These are phyloP conservation scores for Cichladusa arquata DNA, from an alignment of 2,113 vertebrate genomes.

Conservation along the genomic window DNA sequence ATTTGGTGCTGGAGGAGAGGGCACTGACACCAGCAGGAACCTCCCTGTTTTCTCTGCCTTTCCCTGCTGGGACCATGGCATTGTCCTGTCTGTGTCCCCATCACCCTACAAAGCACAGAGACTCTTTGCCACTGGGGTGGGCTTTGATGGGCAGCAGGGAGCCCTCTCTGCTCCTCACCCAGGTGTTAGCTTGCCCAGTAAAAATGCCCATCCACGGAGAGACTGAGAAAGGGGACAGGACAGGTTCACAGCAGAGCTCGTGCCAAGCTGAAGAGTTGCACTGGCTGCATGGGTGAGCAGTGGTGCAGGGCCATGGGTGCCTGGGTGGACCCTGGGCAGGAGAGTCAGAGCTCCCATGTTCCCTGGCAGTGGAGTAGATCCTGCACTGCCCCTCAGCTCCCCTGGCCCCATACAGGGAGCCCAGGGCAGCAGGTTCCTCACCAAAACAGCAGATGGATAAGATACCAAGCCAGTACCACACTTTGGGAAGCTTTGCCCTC, in stretches of 20 bases:
- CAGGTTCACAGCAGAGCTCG: not conserved
- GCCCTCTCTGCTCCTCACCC: not conserved
- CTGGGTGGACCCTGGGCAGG: not conserved
- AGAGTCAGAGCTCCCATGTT: not conserved
- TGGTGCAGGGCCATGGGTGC: fast-evolving
- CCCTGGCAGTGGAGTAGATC: not conserved
- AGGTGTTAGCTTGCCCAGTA: fast-evolving
- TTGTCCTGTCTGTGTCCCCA: not conserved
- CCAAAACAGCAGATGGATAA: not conserved
- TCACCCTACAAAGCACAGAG: fast-evolving
- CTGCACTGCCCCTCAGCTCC: not conserved
- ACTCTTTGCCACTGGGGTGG: not conserved
- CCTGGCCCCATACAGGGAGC: fast-evolving
- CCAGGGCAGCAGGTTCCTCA: not conserved
- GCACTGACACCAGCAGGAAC: not conserved
- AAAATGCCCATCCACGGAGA: not conserved
- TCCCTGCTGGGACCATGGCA: fast-evolving
- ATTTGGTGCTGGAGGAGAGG: not conserved
- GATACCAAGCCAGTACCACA: fast-evolving
- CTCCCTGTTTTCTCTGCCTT: not conserved
- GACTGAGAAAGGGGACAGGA: not conserved
- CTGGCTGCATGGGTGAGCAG: not conserved
- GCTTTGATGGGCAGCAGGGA: not conserved
- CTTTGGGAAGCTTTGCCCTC: not conserved
- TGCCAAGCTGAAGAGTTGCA: fast-evolving